Evolutionary conservation across 2,113 vertebrate genomes (phyloP), one percentile per base, ranked within the genome.

Genomic region (Rhombomys opimus): DNA sequence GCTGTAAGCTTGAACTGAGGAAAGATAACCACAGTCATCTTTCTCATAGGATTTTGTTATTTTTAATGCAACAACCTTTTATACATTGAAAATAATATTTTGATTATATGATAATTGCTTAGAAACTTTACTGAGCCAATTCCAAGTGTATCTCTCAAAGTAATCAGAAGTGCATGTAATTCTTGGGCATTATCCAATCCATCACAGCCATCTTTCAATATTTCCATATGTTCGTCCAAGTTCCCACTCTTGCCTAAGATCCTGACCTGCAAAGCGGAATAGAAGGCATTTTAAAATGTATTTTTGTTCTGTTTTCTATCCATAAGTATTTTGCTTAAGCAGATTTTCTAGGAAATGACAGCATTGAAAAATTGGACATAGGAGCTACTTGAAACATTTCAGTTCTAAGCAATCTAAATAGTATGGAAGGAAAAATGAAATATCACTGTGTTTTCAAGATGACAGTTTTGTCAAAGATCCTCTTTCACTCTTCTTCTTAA

Each of bases 391-490:
- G 97, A 98, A 98, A 86, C 97, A 95, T 98, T 98, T 98, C 97
- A 97, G 97, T 98, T 98, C 54, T 88, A 98, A 96, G 96, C 97
- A 98, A 98, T 98, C 95, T 98, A 97, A 98, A 96, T 97, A 98
- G 97, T 96, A 96, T 84, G 97, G 98, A 97, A 98, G 76, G 94
- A 95, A 95, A 98, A 97, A 98, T 98, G 97, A 99, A 99, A 98
- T 98, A 98, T 98, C 94, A 97, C 97, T 57, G 57, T 97, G 94
- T 97, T 99, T 98, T 98, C 96, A 98, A 98, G 96, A 98, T 98
- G 97, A 99, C 98, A 97, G 96, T 98, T 99, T 98, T 98, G 97
- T 98, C 98, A 98, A 98, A 99, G 96, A 98, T 98, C 97, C 90
- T 88, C 97, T 97, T 98, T 97, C 95, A 96, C 65, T 98, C 94